Evolutionary conservation across 2,888 invertebrate genomes (phyloP).

Genomic region (Nomada hirtipes): DNA sequence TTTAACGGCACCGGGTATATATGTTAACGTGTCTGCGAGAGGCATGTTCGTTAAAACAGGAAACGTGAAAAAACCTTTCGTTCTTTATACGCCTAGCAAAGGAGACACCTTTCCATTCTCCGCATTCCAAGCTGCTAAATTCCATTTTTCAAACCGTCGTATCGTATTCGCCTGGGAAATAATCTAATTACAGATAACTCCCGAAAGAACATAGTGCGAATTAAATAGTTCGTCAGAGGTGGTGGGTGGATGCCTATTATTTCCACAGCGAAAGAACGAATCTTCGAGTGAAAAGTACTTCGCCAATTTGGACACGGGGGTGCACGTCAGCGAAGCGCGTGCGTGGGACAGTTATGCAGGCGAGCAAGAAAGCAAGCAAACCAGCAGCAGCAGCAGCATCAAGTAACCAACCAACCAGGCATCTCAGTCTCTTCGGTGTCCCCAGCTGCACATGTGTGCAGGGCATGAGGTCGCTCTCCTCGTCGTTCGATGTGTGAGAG

Average conservation of each 20-base stretch:
- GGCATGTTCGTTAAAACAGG: slow-evolving; percentile 18
- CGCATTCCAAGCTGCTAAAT: not conserved
- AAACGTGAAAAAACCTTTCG: not conserved
- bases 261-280: slow-evolving; percentile 45
- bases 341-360: slow-evolving; percentile 58
- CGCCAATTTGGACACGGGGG: slow-evolving; percentile 63
- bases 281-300: slow-evolving; percentile 63
- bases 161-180: not conserved
- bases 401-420: slow-evolving; percentile 46
- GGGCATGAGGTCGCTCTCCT: slow-evolving; percentile 77
- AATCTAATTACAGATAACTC: not conserved
- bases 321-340: slow-evolving; percentile 50
- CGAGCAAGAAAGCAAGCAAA: slow-evolving; percentile 30
- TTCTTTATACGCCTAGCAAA: not conserved
- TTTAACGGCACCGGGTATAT: slow-evolving; percentile 12
- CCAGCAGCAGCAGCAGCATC: slow-evolving; percentile 13
- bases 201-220: not conserved
- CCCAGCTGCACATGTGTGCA: slow-evolving; percentile 71
- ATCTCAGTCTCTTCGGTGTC: slow-evolving; percentile 68
- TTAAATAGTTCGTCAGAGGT: not conserved
- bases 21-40: slow-evolving; percentile 3
- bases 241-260: slow-evolving; percentile 32
- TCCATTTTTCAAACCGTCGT: not conserved
- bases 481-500: slow-evolving; percentile 71
- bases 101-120: not conserved